A percentile compares a stretch with the other conserved stretches of the same genome.
Conservation (phyloP, 1,140 invertebrate genomes). For the Scaptomyza graminum region DNA sequence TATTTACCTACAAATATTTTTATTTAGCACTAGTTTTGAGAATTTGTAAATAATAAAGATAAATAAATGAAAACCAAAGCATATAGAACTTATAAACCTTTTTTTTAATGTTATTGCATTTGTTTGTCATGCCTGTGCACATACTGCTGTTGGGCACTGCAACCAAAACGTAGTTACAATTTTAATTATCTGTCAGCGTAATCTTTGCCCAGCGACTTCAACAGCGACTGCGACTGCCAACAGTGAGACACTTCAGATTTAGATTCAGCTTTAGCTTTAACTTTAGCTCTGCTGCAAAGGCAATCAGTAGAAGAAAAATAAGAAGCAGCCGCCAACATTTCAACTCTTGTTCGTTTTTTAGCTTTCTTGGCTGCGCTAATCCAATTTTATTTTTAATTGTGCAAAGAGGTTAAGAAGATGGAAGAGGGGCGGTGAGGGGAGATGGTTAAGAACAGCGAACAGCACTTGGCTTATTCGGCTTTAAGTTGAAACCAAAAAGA, state of each 20-base stretch:
- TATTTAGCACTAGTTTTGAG: too few species aligned
- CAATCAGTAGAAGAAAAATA: neutral
- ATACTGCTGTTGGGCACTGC: conserved; percentile 32
- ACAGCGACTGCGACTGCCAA: conserved; percentile 35
- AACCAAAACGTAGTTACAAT: conserved; percentile 73
- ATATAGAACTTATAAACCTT: too few species aligned
- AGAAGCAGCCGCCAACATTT: conserved; percentile 27
- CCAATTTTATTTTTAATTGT: conserved; percentile 75
- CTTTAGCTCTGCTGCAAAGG: conserved; percentile 32
- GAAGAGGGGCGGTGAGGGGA: neutral
- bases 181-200: conserved; percentile 80
- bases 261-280: conserved; percentile 46
- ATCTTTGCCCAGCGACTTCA: conserved; percentile 49
- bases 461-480: conserved; percentile 63
- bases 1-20: too few species aligned
- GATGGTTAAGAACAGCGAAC: conserved; percentile 46
- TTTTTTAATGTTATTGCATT: too few species aligned
- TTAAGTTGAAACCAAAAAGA: neutral
- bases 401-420: neutral
- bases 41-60: too few species aligned
- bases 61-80: too few species aligned
- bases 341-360: conserved; percentile 27
- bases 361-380: conserved; percentile 60
- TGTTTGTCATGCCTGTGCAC: conserved; percentile 21
- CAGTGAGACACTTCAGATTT: conserved; percentile 63